Base-by-base conservation (phyloP, 2,113 vertebrate genomes). In the Excalfactoria chinensis region DNA sequence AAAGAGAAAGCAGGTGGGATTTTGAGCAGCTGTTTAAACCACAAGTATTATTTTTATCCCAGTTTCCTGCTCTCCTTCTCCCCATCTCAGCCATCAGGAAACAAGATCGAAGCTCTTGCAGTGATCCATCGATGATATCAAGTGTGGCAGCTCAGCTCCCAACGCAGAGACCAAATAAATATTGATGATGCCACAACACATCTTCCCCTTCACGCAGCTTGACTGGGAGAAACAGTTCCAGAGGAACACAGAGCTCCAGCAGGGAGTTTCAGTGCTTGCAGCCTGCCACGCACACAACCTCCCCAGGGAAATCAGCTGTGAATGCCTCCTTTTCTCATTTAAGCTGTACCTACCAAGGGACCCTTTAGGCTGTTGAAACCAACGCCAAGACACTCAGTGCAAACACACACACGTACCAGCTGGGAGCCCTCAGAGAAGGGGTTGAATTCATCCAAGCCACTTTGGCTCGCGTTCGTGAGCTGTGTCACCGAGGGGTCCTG, bases 401-500 rank as follows among this genome's bases (percentile, higher is more conserved):
- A 9, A 34, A 35, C 56, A 34, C 21, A 34, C 21, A n/a, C 0
- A 96, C 97, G 0, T 93, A 99, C 99, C 98, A 97, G 97, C 94
- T 95, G 93, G 26, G 96, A 97, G 51, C 63, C 93, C 78, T 98
- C 98, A 4, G 99, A 97, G 88, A 99, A 99, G 6, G 99, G 99
- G 90, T 99, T 99, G 97, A 96, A 99, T 34, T 99, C 99, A 46
- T 98, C 97, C 30, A 98, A 16, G 44, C 77, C 94, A 28, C 98
- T 97, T 14, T 95, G 88, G 26, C 66, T 94, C 18, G 98, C 17
- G 26, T 73, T 97, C 37, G 99, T 98, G 91, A 98, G 97, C 92
- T 98, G 98, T 30, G 98, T 98, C 96, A 99, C 98, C 0, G 99
- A 99, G 34, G 98, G 98, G 94, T 99, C 99, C 99, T 99, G 93